Base-by-base conservation (phyloP, 1,140 invertebrate species). In the Acromyrmex echinatior region DNA sequence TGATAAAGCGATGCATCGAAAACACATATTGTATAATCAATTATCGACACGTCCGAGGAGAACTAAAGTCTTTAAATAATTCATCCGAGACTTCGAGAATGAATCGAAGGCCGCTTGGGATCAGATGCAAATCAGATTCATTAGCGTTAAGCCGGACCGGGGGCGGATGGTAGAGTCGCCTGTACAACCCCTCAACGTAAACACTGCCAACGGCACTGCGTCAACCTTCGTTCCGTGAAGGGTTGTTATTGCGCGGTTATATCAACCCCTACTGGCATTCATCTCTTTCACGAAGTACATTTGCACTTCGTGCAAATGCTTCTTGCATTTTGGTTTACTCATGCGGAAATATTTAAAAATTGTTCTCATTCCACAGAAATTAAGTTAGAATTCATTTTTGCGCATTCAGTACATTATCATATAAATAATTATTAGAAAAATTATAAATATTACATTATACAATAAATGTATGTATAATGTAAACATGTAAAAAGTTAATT, bases 51-150 rank as follows among this genome's bases (percentile, higher is more conserved):
- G 88, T 92, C 82, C 31, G 86, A 71, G 56, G 60, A 77, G 70
- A 70, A 77, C 63, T 66, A 73, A 86, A 65, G 81, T 89, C 86
- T 70, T 85, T 91, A 93, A 94, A 95, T 94, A 94, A 95, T 94
- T 94, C 92, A 93, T 94, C 85, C 68, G 88, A 81, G 90, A 88
- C 86, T 73, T 68, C 86, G 88, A 90, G 87, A 81, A 82, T 90
- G 86, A 87, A 93, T 94, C 90, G 90, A 92, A 92, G 91, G 93
- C 94, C 93, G 92, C 87, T 92, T 74, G 87, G 93, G 94, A 95
- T 95, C 93, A 93, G 92, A 95, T 95, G 95, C 93, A 95, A 95
- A 95, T 95, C 92, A 93, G 93, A 94, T 94, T 95, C 95, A 95
- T 95, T 95, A 95, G 92, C 89, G 92, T 92, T 94, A 93, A 95